Conservation (phyloP, 2,797 vertebrate species). For the Phoxinus dragarum region DNA sequence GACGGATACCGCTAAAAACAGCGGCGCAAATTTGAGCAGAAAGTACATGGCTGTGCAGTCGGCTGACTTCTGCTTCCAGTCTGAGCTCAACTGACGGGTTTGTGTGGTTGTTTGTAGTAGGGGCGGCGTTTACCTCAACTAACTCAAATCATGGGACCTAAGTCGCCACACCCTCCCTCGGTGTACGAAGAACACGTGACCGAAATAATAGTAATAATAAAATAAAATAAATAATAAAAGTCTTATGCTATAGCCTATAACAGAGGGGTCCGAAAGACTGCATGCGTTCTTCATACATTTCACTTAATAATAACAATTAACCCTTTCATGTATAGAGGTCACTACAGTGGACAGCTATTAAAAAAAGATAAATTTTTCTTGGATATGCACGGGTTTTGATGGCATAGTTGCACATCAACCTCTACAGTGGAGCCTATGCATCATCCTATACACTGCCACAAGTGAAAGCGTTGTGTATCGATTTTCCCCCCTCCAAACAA, state of each 20-base stretch:
- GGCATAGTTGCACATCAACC: no score
- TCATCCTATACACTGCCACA: no score
- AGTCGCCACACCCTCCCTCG: not conserved
- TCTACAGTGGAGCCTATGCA: no score
- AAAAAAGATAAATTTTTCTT: no score
- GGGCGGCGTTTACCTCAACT: constrained; percentile 14
- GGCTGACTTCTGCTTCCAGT: constrained; percentile 41
- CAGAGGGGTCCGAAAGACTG: not conserved
- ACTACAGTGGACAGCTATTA: no score
- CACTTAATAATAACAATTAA: not conserved
- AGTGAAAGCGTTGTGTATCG: no score
- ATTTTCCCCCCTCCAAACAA: no score
- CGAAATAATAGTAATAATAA: no score
- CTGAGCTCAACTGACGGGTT: not conserved
- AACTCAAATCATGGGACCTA: not conserved
- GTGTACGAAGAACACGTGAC: not conserved
- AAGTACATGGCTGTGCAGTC: not conserved
- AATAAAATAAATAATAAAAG: no score
- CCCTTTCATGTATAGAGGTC: no score
- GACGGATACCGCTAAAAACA: constrained; percentile 29
- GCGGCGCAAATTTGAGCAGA: not conserved
- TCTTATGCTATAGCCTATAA: no score
- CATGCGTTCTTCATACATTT: not conserved
- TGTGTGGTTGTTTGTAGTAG: not conserved
- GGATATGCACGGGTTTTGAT: no score